Conservation (phyloP, 1,140 invertebrate genomes). For the Eurytemora carolleeae region DNA sequence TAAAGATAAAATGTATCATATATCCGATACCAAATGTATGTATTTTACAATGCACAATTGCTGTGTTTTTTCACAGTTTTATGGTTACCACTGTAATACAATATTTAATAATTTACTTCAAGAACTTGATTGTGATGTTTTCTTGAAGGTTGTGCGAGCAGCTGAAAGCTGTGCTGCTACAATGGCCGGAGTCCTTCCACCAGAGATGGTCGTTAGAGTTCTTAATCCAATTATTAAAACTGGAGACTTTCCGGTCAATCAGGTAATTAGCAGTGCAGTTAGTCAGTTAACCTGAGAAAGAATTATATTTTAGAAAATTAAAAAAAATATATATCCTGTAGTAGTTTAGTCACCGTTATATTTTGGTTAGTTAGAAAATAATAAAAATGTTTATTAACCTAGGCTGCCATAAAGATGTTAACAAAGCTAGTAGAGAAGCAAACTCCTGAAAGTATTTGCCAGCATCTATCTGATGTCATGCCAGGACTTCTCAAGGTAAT, state of each 20-base stretch:
- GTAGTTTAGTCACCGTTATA: too few relatives aligned
- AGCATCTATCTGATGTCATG: slow-evolving; percentile 54
- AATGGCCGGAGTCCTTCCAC: slow-evolving; percentile 47
- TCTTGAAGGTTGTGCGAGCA: slow-evolving; percentile 31
- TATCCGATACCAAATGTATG: too few relatives aligned
- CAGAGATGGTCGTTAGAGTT: slow-evolving; percentile 42
- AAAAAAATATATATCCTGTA: too few relatives aligned
- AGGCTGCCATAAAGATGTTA: slow-evolving; percentile 77
- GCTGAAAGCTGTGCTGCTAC: slow-evolving; percentile 44
- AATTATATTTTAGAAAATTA: too few relatives aligned
- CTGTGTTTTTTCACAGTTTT: neutral
- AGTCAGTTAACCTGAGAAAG: too few relatives aligned
- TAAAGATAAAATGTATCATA: too few relatives aligned
- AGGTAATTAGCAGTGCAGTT: too few relatives aligned
- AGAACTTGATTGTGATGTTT: too few relatives aligned
- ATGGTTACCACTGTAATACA: neutral
- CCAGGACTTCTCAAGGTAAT: slow-evolving; percentile 60
- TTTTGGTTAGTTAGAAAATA: too few relatives aligned
- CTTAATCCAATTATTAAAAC: slow-evolving; percentile 63
- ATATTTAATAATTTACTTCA: too few relatives aligned
- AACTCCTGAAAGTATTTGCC: slow-evolving; percentile 45
- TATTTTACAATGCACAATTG: too few relatives aligned
- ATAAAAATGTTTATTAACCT: too few relatives aligned
- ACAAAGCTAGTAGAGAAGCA: slow-evolving; percentile 53
- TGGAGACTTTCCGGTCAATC: slow-evolving; percentile 58